Percentiles rank a stretch among this genome's conserved stretches.
These are phyloP conservation scores for Sminthurinus aureus DNA, from an alignment of 2,888 invertebrate species.

Conservation along the genomic window DNA sequence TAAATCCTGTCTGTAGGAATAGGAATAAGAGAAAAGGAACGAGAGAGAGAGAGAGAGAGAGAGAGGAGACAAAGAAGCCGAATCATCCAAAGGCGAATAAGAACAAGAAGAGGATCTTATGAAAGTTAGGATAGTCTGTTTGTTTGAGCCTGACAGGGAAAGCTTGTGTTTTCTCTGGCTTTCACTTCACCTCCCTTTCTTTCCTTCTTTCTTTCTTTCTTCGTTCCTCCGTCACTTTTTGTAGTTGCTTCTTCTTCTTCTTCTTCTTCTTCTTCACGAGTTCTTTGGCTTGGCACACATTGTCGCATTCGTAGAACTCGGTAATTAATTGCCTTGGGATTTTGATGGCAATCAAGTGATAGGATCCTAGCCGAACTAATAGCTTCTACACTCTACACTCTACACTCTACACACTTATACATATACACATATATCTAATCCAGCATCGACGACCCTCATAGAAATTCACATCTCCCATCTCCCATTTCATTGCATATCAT, in stretches of 20 bases:
- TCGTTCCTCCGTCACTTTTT: no score
- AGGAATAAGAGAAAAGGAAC: neutral
- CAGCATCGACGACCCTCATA: neutral
- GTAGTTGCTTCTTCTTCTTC: no score
- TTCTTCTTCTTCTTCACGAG: no score
- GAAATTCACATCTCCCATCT: neutral
- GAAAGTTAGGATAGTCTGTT: conserved; percentile 15
- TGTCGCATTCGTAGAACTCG: conserved; percentile 4
- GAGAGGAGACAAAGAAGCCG: neutral
- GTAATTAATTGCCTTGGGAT: conserved; percentile 29
- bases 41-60: neutral
- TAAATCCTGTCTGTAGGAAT: conserved; percentile 19
- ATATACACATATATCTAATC: neutral
- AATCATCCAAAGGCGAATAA: neutral
- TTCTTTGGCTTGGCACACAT: conserved; percentile 17
- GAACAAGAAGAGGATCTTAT: neutral
- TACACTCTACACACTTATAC: neutral
- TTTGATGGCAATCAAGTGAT: conserved; percentile 26
- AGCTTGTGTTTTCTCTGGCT: conserved; percentile 3
- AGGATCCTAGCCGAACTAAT: conserved; percentile 14
- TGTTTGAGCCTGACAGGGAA: conserved; percentile 18
- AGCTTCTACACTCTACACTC: neutral
- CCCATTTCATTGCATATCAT: conserved; percentile 6
- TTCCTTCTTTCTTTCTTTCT: neutral
- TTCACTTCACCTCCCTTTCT: neutral